A percentile compares a stretch with the other conserved stretches of the same genome.
These are phyloP conservation scores for Phyllopteryx taeniolatus DNA, from an alignment of 2,113 vertebrate genomes.

Conservation along the genomic window DNA sequence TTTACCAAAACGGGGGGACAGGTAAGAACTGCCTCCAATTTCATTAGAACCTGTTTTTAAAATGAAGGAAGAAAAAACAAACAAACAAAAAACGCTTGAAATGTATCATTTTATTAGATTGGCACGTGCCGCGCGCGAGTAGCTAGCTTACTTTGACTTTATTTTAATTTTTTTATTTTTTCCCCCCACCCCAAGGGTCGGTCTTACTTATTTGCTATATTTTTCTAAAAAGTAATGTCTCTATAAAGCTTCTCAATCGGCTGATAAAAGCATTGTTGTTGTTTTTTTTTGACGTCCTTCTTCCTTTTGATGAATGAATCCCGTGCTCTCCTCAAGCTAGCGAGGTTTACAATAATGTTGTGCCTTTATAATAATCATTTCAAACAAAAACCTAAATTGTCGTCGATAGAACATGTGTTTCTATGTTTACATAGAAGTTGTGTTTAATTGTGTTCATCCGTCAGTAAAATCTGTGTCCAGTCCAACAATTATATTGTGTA, in stretches of 20 bases:
- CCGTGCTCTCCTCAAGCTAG: constrained; percentile 3
- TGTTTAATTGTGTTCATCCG: not conserved
- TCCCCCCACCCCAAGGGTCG: not conserved
- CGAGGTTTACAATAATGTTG: not conserved
- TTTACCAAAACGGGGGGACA: constrained; percentile 45
- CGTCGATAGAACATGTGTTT: not conserved
- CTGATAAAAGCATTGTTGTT: not conserved
- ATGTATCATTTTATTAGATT: not conserved
- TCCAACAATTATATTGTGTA: not conserved
- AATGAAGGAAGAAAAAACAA: not conserved
- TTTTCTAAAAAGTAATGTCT: not conserved
- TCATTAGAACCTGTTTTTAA: not conserved
- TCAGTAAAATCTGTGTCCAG: no score
- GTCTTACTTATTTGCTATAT: not conserved
- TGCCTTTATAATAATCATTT: not conserved
- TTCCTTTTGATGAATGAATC: constrained; percentile 1
- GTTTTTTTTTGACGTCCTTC: not conserved
- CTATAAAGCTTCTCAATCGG: not conserved
- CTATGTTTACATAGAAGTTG: not conserved
- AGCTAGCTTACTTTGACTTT: constrained; percentile 5
- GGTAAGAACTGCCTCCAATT: constrained; percentile 45
- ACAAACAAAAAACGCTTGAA: not conserved
- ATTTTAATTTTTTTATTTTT: not conserved
- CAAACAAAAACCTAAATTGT: not conserved
- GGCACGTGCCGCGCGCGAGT: not conserved